Evolutionary conservation across 92 coral and sea anemone species (phyloP).

Genomic region (Epizoanthus ramosus): DNA sequence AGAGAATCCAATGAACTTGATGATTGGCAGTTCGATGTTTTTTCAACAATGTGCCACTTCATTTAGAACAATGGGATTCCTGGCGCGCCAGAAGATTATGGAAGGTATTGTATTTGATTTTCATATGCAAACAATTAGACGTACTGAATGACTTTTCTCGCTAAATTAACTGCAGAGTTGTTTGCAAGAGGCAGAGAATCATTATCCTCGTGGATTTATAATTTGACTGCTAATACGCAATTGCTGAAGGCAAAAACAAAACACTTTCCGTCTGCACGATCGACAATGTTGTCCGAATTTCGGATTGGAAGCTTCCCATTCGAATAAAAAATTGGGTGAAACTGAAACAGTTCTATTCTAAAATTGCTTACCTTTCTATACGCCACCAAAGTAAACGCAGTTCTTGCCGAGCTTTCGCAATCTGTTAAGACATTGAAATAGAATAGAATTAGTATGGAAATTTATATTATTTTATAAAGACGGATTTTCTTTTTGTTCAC

Average conservation of each 20-base stretch:
- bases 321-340: no score
- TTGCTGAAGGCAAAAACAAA: neutral
- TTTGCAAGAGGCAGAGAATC: slow-evolving; percentile 42
- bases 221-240: slow-evolving; percentile 24
- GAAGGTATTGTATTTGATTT: slow-evolving; percentile 38
- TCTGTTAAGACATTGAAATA: slow-evolving; percentile 28
- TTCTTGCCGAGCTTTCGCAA: slow-evolving; percentile 7
- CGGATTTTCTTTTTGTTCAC: slow-evolving; percentile 8
- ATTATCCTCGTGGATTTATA: slow-evolving; percentile 36
- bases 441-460: slow-evolving; percentile 22
- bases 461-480: slow-evolving; percentile 13
- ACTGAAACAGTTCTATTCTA: no score
- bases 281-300: no score
- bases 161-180: slow-evolving; percentile 59
- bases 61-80: slow-evolving; percentile 61
- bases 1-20: slow-evolving; percentile 43
- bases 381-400: neutral
- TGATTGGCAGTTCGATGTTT: slow-evolving; percentile 46
- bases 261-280: neutral
- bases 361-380: slow-evolving; percentile 8
- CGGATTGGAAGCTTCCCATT: no score
- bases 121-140: slow-evolving; percentile 55
- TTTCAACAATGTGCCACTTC: slow-evolving; percentile 36
- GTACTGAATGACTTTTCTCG: slow-evolving; percentile 50
- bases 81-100: slow-evolving; percentile 62